Evolutionary conservation across 1,140 invertebrate species (phyloP), one percentile per base, ranked within the genome.

Genomic region (Delia radicum): DNA sequence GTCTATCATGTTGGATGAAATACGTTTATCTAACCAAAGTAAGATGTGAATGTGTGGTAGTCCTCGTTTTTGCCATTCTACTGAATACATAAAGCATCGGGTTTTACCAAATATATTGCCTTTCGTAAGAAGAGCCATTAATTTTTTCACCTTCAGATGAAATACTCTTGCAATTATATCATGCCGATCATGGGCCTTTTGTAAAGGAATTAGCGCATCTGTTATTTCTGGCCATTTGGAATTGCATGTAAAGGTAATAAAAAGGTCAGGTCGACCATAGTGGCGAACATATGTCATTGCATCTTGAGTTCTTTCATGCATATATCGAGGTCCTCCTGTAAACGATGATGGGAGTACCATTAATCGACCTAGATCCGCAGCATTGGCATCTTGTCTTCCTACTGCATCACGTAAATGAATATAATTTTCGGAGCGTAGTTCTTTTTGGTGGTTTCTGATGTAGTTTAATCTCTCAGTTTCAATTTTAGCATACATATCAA

Each of bases 221-320:
- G n/a, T 46, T 4, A 75, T 71, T 28, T 75, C 74, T 69, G 15
- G 7, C 62, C 74, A 75, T 75, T 48, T n/a, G 26, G 74, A 63
- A 26, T 67, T 75, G 31, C 29, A 65, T 4, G 74, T 75, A 29
- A 75, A 75, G 13, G 74, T 75, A 2, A 75, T 26, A 24, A 75
- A 75, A 12, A 75, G 26, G n/a, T 75, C 74, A 12, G 63, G 63
- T 8, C 29, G 7, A 3, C 74, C 63, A 71, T 69, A 75, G 3
- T 69, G 5, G 8, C 62, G 74, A 15, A 75, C 63, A 71, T 75
- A 75, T 48, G 31, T 26, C 63, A 75, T 61, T 2, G 74, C 74
- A n/a, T 75, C 74, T 61, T 75, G 74, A 21, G 74, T 75, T 10
- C 28, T 46, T 75, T 75, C 74, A 24, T 75, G 74, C 63, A 75